These are phyloP conservation scores for Yoshiicerus persimilis DNA, from an alignment of 1,140 invertebrate species.

Conservation along the genomic window DNA sequence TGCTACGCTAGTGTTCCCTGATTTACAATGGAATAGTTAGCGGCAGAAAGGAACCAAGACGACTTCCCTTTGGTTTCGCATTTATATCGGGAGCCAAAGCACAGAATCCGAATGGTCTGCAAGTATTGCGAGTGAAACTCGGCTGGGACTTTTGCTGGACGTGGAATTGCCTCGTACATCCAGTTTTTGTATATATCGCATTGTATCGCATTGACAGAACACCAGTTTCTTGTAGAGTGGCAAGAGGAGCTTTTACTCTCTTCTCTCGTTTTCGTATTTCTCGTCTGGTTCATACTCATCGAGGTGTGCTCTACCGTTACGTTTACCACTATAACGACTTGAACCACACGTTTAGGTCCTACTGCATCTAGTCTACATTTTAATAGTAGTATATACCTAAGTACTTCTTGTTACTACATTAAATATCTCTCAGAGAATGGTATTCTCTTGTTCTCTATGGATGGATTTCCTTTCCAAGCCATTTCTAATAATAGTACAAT, in stretches of 20 bases:
- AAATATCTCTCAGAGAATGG: too few species aligned
- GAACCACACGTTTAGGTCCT: not conserved
- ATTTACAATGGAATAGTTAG: not conserved
- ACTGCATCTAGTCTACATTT: not conserved
- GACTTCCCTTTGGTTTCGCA: too few species aligned
- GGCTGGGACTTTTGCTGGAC: not conserved
- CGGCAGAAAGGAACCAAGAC: not conserved
- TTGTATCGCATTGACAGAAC: not conserved
- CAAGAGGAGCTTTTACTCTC: not conserved
- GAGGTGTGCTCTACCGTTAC: not conserved
- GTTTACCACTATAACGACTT: too few species aligned
- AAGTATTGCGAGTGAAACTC: not conserved
- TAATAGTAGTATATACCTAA: not conserved
- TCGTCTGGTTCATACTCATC: not conserved
- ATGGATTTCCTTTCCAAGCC: too few species aligned
- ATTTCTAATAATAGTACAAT: not conserved
- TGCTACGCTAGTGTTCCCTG: not conserved
- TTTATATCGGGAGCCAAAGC: not conserved
- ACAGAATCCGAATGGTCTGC: not conserved
- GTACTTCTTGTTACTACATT: not conserved
- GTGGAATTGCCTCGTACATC: not conserved
- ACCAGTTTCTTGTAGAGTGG: not conserved
- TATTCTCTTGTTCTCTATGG: too few species aligned
- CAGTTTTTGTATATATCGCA: not conserved
- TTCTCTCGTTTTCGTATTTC: not conserved